phyloP scores from a whole-genome alignment of 2,888 invertebrate species.

The Apotomis capreana region DNA sequence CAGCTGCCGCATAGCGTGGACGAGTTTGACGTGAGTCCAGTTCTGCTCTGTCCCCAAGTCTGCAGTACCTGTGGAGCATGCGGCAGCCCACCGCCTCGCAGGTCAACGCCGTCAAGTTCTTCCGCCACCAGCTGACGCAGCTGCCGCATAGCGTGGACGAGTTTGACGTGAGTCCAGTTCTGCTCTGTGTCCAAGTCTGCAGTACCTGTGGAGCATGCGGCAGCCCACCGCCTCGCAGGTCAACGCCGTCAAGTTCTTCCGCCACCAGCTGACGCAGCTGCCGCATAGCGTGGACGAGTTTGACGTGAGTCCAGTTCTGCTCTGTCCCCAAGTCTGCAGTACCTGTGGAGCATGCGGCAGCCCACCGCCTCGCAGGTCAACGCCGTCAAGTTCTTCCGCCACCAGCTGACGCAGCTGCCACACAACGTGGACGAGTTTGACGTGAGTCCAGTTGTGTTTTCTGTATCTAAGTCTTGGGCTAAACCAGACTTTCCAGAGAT shows the following conservation, averaged over 20 bases:
- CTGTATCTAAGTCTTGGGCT: too few species aligned
- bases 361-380: slow-evolving; percentile 95
- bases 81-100: slow-evolving; percentile 94
- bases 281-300: slow-evolving; percentile 86
- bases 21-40: slow-evolving; percentile 87
- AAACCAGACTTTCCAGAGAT: too few species aligned
- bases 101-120: slow-evolving; percentile 92
- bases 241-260: slow-evolving; percentile 92
- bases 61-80: slow-evolving; percentile 89
- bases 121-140: slow-evolving; percentile 88
- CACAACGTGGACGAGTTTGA: slow-evolving; percentile 87
- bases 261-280: slow-evolving; percentile 87
- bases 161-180: slow-evolving; percentile 86
- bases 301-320: slow-evolving; percentile 85
- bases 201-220: slow-evolving; percentile 90
- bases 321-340: slow-evolving; percentile 83
- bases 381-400: slow-evolving; percentile 91
- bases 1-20: slow-evolving; percentile 86
- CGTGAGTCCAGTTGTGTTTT: slow-evolving; percentile 64
- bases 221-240: slow-evolving; percentile 94
- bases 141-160: slow-evolving; percentile 86
- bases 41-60: slow-evolving; percentile 70
- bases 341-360: slow-evolving; percentile 90
- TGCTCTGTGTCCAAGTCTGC: slow-evolving; percentile 78
- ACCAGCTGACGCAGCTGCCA: slow-evolving; percentile 87